These are phyloP conservation scores for Psophia crepitans DNA, from an alignment of 2,113 vertebrate species.

Conservation along the genomic window DNA sequence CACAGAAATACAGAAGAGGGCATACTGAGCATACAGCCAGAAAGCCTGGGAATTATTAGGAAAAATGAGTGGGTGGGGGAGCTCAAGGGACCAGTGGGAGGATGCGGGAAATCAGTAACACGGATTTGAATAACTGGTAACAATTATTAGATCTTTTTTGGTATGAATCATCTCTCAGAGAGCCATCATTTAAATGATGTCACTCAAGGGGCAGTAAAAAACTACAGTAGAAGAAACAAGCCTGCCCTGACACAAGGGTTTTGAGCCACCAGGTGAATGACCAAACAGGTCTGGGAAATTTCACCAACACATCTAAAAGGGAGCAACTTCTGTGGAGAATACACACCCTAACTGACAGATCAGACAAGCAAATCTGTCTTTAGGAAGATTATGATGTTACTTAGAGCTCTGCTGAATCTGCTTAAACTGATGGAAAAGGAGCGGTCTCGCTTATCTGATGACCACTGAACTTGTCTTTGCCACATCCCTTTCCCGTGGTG, in stretches of 20 bases:
- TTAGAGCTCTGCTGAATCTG: background rate
- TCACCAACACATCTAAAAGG: background rate
- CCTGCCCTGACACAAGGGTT: background rate
- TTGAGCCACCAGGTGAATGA: background rate
- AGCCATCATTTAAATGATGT: background rate
- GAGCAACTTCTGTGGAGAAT: background rate
- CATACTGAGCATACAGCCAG: background rate
- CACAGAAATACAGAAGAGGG: background rate
- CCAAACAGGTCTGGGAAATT: background rate
- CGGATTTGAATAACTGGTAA: constrained; percentile 54
- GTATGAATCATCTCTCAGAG: constrained; percentile 48
- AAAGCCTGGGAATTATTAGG: constrained; percentile 39
- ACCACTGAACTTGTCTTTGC: background rate
- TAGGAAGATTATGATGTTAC: background rate
- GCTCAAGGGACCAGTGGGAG: constrained; percentile 52
- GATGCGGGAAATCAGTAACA: constrained; percentile 43
- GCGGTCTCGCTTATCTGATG: background rate
- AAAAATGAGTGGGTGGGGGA: constrained; percentile 24
- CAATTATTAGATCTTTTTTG: constrained; percentile 53
- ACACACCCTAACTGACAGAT: background rate
- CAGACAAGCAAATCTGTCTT: background rate
- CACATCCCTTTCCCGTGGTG: background rate
- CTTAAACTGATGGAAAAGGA: background rate
- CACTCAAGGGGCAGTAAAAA: constrained; percentile 10
- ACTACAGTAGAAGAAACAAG: background rate